Evolutionary conservation across 2,888 invertebrate species (phyloP).

Genomic region (Aphodius sticticus): DNA sequence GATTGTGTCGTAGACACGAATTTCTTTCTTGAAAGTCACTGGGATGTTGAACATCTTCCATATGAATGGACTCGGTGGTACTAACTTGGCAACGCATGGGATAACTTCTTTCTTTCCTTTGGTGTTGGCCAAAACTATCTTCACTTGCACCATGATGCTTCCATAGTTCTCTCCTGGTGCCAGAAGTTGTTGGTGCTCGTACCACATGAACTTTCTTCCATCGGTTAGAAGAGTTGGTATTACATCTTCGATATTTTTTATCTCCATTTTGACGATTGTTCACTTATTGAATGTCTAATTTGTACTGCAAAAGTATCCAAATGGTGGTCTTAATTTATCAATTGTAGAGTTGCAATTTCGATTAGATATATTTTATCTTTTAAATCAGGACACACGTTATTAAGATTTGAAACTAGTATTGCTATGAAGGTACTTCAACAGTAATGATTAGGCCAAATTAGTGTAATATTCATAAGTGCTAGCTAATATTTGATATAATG

Average conservation of each 20-base stretch:
- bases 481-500: too few relatives aligned
- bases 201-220: constrained; percentile 38
- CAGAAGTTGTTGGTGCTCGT: constrained; percentile 54
- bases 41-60: constrained; percentile 59
- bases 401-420: too few relatives aligned
- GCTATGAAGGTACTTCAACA: too few relatives aligned
- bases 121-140: constrained; percentile 43
- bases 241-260: constrained; percentile 23
- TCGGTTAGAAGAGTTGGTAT: constrained; percentile 19
- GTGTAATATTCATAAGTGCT: too few relatives aligned
- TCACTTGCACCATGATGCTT: constrained; percentile 61
- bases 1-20: constrained; percentile 60
- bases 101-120: constrained; percentile 49
- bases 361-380: not conserved
- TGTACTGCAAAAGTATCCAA: not conserved
- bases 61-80: not conserved
- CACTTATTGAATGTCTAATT: not conserved
- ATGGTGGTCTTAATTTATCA: not conserved
- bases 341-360: not conserved
- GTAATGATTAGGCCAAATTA: too few relatives aligned
- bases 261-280: constrained; percentile 15
- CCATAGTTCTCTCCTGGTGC: constrained; percentile 68
- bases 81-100: constrained; percentile 55
- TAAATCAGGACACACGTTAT: not conserved
- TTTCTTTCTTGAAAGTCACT: constrained; percentile 63